Conservation (phyloP, 2,113 vertebrate genomes). For the Thermophis baileyi region DNA sequence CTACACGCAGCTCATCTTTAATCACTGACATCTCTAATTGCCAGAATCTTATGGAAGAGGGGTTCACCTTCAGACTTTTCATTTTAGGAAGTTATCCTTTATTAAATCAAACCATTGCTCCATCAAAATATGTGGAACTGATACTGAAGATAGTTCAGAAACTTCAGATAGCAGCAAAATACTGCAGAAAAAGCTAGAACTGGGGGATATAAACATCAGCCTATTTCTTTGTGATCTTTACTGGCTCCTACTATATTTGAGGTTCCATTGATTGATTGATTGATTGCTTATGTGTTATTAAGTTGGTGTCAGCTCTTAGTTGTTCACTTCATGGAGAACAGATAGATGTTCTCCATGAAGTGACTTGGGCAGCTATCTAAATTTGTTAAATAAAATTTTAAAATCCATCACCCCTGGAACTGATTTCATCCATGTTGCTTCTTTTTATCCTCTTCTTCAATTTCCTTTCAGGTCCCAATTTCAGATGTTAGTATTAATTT, state of each 20-base stretch:
- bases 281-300: background rate
- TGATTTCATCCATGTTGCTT: background rate
- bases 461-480: background rate
- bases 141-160: background rate
- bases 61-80: background rate
- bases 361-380: background rate
- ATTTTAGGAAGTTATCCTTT: background rate
- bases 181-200: background rate
- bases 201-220: background rate
- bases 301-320: background rate
- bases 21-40: background rate
- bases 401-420: background rate
- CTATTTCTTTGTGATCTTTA: background rate
- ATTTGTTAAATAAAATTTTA: background rate
- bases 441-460: background rate
- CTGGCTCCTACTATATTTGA: background rate
- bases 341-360: background rate
- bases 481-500: background rate
- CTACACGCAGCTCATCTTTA: background rate
- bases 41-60: background rate
- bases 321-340: background rate
- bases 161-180: background rate
- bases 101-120: background rate
- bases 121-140: background rate
- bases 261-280: background rate